A percentile compares a stretch with the other conserved stretches of the same genome.
phyloP scores from a whole-genome alignment of 2,113 vertebrate genomes.

The Clupea harengus region DNA sequence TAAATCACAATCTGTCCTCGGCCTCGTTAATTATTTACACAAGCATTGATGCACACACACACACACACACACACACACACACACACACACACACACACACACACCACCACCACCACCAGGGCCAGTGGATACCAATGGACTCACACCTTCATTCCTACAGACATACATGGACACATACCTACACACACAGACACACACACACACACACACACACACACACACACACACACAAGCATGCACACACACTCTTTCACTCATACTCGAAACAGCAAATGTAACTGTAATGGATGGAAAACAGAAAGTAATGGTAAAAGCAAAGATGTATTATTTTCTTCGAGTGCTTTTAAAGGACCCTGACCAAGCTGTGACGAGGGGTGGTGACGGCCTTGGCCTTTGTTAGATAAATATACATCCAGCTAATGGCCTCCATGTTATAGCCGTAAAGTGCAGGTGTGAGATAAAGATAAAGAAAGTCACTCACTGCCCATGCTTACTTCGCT shows the following conservation, averaged over 20 bases:
- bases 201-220: not conserved
- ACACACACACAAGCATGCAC: not conserved
- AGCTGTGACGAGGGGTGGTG: not conserved
- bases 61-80: not conserved
- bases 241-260: not conserved
- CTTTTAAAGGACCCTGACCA: not conserved
- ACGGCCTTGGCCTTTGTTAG: not conserved
- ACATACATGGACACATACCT: not conserved
- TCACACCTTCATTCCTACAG: not conserved
- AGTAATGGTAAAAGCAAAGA: not conserved
- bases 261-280: not conserved
- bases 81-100: conserved; percentile 1
- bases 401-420: not conserved
- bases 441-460: not conserved
- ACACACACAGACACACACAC: not conserved
- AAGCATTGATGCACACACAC: conserved; percentile 34
- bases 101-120: not conserved
- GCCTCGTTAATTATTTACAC: conserved; percentile 51
- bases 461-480: not conserved
- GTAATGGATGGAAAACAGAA: not conserved
- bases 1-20: conserved; percentile 65
- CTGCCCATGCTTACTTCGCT: not conserved
- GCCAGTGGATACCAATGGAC: not conserved
- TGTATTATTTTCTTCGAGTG: not conserved
- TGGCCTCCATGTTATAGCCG: not conserved